Percentiles rank a stretch among this genome's conserved stretches.
Evolutionary conservation across 2,888 invertebrate species (phyloP).

Genomic region (Folsomia manolachei): DNA sequence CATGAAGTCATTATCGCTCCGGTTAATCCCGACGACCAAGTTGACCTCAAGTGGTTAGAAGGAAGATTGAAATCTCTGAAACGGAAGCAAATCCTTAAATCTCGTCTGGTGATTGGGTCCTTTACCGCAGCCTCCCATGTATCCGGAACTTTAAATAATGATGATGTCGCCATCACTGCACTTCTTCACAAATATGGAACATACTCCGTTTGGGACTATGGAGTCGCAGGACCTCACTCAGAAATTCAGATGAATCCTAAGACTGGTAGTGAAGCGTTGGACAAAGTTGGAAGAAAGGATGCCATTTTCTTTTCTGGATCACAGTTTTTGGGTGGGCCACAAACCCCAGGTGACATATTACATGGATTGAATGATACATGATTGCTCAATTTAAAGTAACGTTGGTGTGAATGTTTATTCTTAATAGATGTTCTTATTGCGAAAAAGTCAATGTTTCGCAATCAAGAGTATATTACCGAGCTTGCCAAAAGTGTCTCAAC

Average conservation of each 20-base stretch:
- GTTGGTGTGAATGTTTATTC: no score
- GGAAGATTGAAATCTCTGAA: conserved; percentile 15
- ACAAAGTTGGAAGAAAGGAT: conserved; percentile 67
- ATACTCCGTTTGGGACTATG: conserved; percentile 85
- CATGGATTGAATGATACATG: no score
- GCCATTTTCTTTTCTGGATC: conserved; percentile 59
- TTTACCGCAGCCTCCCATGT: conserved; percentile 83
- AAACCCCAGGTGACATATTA: conserved; percentile 47
- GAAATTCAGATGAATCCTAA: conserved; percentile 83
- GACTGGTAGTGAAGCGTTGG: conserved; percentile 59
- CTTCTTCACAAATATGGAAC: conserved; percentile 79
- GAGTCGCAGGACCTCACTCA: conserved; percentile 73
- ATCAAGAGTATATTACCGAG: not conserved
- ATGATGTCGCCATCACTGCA: conserved; percentile 76
- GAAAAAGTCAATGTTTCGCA: not conserved
- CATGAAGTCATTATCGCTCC: not conserved
- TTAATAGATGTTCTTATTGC: not conserved
- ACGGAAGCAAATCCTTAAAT: conserved; percentile 51
- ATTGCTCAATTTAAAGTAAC: no score
- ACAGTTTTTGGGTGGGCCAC: conserved; percentile 44
- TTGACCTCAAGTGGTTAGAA: conserved; percentile 32
- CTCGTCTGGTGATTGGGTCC: conserved; percentile 74
- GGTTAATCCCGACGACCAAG: conserved; percentile 9
- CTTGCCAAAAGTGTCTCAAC: not conserved
- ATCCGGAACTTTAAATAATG: conserved; percentile 74